phyloP scores from a whole-genome alignment of 1,140 invertebrate genomes.

The Philaenus spumarius region DNA sequence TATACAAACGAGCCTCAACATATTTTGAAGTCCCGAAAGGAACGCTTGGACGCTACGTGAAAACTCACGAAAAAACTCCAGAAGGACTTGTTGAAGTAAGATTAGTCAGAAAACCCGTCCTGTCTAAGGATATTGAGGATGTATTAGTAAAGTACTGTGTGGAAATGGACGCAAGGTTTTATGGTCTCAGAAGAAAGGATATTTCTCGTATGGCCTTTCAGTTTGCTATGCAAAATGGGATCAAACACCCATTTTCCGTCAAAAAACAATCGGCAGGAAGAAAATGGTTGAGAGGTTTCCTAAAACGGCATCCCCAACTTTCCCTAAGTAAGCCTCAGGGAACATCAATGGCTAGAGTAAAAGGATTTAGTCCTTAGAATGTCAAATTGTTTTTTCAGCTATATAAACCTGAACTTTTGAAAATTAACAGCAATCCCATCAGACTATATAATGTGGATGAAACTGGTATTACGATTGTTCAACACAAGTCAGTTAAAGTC shows the following conservation, averaged over 20 bases:
- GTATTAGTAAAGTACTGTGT: not conserved
- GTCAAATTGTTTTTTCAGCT: constrained; percentile 36
- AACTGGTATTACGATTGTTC: constrained; percentile 37
- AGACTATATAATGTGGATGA: constrained; percentile 38
- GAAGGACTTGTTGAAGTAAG: not conserved
- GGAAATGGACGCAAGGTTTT: constrained; percentile 6
- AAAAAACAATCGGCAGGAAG: constrained; percentile 26
- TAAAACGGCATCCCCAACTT: constrained; percentile 36
- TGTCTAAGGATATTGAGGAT: constrained; percentile 2
- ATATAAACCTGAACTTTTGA: constrained; percentile 21
- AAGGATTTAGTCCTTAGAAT: constrained; percentile 39
- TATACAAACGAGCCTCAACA: constrained; percentile 26
- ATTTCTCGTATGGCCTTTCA: not conserved
- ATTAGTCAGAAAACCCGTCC: not conserved
- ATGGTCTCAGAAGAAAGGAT: not conserved
- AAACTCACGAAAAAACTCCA: not conserved
- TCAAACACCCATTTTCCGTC: not conserved
- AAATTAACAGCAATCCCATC: constrained; percentile 16
- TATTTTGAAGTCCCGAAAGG: constrained; percentile 29
- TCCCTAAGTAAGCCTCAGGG: constrained; percentile 39
- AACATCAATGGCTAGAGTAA: constrained; percentile 36
- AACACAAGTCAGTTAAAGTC: constrained; percentile 25
- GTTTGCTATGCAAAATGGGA: constrained; percentile 2
- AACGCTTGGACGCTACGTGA: constrained; percentile 19
- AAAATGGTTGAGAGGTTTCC: constrained; percentile 35